phyloP scores from a whole-genome alignment of 2,888 invertebrate genomes.

The Zygogramma bicolorata region DNA sequence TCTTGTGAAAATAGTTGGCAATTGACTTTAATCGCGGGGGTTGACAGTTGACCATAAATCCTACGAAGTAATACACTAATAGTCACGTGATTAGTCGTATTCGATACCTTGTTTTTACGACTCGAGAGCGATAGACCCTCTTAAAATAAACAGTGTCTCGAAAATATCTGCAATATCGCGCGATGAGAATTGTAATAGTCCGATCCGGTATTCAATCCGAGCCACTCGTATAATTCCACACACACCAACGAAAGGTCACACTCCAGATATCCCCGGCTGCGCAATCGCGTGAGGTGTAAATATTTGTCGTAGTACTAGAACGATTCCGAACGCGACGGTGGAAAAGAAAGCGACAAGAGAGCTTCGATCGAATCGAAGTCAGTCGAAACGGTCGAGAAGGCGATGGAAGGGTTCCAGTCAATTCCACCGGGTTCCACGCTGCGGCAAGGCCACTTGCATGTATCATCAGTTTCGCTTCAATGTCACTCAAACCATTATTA shows the following conservation, averaged over 20 bases:
- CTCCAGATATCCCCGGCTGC: constrained; percentile 31
- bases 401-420: background rate
- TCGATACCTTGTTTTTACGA: too few species aligned
- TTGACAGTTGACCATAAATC: too few species aligned
- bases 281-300: constrained; percentile 45
- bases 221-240: background rate
- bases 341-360: constrained; percentile 9
- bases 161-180: background rate
- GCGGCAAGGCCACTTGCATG: too few species aligned
- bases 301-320: constrained; percentile 44
- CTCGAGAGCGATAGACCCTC: too few species aligned
- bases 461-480: too few species aligned
- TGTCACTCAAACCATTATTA: too few species aligned
- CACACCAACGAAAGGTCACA: constrained; percentile 30
- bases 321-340: constrained; percentile 12
- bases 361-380: constrained; percentile 8
- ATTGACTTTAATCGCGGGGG: too few species aligned
- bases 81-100: too few species aligned
- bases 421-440: background rate
- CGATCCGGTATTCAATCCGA: background rate
- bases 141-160: background rate
- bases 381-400: constrained; percentile 7
- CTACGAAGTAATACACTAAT: too few species aligned
- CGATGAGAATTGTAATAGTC: constrained; percentile 1
- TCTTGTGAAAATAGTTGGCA: too few species aligned